Evolutionary conservation across 1,140 invertebrate genomes (phyloP), one percentile per base, ranked within the genome.

Genomic region (Bombus cullumanus): DNA sequence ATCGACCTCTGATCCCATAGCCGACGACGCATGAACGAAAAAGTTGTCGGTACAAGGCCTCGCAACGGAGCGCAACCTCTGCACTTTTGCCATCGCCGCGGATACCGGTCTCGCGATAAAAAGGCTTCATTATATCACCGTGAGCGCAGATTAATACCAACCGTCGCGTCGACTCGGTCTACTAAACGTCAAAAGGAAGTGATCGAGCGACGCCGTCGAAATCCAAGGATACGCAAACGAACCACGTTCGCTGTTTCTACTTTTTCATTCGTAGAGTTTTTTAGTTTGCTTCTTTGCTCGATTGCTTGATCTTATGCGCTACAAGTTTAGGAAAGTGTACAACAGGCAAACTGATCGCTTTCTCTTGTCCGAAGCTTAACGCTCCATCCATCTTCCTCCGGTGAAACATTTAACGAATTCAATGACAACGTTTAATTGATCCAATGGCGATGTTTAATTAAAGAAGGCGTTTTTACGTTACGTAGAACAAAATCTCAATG

Each of bases 1-100:
- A 80, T 78, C 71, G 89, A 90, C 79, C 89, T 90, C 74, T 88
- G 89, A 89, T 85, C 89, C 81, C 86, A 76, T 85, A 86, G 79
- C 75, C 88, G 86, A 82, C 86, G 82, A 90, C 72, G 88, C 88
- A 87, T 85, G 88, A 89, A 90, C 41, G 79, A 47, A 72, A 88
- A 90, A 87, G 81, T 34, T 43, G n/a, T 25, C 53, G 15, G 74
- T 90, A 81, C 86, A 83, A 76, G 82, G 82, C 80, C 66, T 89
- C 83, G 85, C 88, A 80, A 77, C 81, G 73, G 57, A 39, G 73
- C 37, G 59, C 75, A 74, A 90, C 88, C 89, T 90, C 85, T 87
- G 82, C 86, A 89, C 86, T 75, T 79, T 90, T 90, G 86, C 79
- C 82, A 84, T 86, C 81, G 62, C 39, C 41, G 25, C 13, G 81